Conservation (phyloP, 2,113 vertebrate genomes). For the Dromaius novaehollandiae region DNA sequence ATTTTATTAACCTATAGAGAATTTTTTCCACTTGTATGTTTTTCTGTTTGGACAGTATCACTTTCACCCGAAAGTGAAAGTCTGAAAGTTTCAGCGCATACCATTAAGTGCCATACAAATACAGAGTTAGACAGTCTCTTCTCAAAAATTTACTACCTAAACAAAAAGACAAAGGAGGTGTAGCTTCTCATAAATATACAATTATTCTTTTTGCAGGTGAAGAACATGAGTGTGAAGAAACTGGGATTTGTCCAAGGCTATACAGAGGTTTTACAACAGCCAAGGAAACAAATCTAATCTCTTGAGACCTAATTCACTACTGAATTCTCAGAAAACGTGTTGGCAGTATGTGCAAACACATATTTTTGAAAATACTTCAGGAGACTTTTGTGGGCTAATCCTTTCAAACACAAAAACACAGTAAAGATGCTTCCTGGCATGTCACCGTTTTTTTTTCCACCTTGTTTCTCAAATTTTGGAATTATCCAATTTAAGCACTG, state of each 20-base stretch:
- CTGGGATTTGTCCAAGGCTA: background rate
- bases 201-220: background rate
- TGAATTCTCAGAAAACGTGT: background rate
- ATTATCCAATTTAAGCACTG: background rate
- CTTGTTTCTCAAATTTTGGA: background rate
- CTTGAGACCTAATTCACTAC: background rate
- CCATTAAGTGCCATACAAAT: background rate
- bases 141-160: background rate
- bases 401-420: background rate
- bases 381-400: background rate
- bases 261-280: background rate
- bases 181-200: background rate
- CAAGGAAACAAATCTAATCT: background rate
- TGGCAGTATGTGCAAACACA: background rate
- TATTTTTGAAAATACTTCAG: background rate
- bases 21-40: background rate
- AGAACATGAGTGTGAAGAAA: background rate
- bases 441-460: accelerated
- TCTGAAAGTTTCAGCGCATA: background rate
- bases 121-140: background rate
- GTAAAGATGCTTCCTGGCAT: background rate
- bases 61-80: background rate
- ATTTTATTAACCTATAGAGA: background rate
- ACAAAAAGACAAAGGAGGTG: background rate
- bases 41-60: background rate